Base-by-base conservation (phyloP, 2,113 vertebrate genomes). In the Peromyscus californicus region DNA sequence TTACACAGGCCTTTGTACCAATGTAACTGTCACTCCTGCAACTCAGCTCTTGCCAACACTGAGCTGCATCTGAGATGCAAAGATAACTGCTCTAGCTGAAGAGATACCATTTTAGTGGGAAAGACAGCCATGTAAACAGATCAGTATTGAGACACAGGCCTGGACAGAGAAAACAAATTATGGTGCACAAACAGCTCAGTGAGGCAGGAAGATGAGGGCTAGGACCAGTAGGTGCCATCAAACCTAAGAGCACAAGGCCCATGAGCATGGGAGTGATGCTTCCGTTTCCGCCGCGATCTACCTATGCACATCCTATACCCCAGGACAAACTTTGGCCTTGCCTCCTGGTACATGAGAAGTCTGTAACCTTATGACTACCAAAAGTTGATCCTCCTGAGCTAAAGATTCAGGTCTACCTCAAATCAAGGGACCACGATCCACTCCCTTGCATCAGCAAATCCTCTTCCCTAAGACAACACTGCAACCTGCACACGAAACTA, bases 41-140 rank as follows among this genome's bases (percentile, higher is more conserved):
- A 78, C 59, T 61, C 59, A 21, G 48, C 48, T 95, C 94, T 96
- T 92, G 80, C 88, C 90, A 95, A 96, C 90, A 93, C 67, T 54
- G 92, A 93, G 86, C 91, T 83, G 15, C 65, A 36, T 96, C 96
- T 96, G 82, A 97, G 94, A 98, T 91, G 92, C 86, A 94, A 93
- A 94, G 89, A 96, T 89, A 95, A 97, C 67, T 21, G 93, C 82
- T 96, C 93, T 89, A 65, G 54, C 36, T 96, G 86, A 97, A 98
- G 72, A 95, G 78, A 96, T 31, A 89, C 74, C 91, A 96, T 91
- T 95, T 96, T 69, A 96, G 86, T 67, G 42, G 31, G 39, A 42
- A 42, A 98, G 93, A 95, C 89, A 96, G 96, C 84, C 39, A 31
- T 79, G 69, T 97, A 96, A 97, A 98, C 95, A 96, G 95, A 96